phyloP scores from a whole-genome alignment of 2,113 vertebrate species.

The Sisor rabdophorus region DNA sequence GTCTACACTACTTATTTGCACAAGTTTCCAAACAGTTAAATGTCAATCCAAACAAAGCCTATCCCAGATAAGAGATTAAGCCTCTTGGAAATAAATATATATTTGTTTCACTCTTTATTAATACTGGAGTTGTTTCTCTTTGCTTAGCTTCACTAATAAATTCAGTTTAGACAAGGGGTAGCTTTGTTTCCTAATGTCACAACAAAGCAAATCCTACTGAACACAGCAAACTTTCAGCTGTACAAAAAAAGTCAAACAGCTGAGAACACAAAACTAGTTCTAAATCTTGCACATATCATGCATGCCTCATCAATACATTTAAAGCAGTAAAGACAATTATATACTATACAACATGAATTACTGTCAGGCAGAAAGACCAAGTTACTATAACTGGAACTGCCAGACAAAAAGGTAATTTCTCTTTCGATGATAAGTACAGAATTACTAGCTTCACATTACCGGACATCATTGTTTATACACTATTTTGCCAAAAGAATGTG shows the following conservation, averaged over 20 bases:
- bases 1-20: background rate
- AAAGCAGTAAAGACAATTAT: background rate
- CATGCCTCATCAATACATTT: background rate
- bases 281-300: background rate
- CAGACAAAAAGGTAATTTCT: background rate
- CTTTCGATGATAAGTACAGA: background rate
- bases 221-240: background rate
- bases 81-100: constrained; percentile 4
- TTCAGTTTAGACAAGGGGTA: background rate
- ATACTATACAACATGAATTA: background rate
- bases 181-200: background rate
- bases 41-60: background rate
- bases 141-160: background rate
- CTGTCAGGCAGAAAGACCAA: background rate
- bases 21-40: background rate
- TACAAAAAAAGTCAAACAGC: background rate
- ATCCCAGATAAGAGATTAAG: background rate
- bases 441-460: background rate
- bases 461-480: too few relatives aligned
- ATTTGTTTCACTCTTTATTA: background rate
- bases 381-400: background rate
- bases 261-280: background rate
- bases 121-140: background rate
- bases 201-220: constrained; percentile 4
- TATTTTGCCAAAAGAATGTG: too few relatives aligned